A percentile compares a stretch with the other conserved stretches of the same genome.
Evolutionary conservation across 2,888 invertebrate genomes (phyloP).

Genomic region (Suillia variegata): DNA sequence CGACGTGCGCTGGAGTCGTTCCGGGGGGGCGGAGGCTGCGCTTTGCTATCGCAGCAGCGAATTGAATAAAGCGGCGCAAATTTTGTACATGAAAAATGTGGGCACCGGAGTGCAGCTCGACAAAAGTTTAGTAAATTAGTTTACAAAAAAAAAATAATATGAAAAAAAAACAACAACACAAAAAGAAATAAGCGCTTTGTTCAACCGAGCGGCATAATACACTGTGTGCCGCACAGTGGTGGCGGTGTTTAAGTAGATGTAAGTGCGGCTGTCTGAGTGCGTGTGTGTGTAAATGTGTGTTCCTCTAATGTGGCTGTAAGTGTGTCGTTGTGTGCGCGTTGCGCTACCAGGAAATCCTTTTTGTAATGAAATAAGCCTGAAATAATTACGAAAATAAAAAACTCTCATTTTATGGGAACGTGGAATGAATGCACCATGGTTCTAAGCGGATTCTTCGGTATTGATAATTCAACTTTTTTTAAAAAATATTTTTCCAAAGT

Average conservation of each 20-base stretch:
- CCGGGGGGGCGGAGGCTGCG: too few relatives aligned
- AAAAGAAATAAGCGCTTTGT: conserved; percentile 22
- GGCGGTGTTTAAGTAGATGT: too few relatives aligned
- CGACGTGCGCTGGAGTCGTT: too few relatives aligned
- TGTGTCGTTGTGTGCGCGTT: conserved; percentile 23
- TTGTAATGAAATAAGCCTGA: conserved; percentile 13
- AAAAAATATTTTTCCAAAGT: too few relatives aligned
- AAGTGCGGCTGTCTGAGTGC: conserved; percentile 21
- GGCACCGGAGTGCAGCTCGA: conserved; percentile 12
- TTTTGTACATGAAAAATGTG: not conserved
- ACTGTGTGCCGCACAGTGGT: too few relatives aligned
- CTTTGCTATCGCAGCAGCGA: too few relatives aligned
- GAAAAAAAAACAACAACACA: too few relatives aligned
- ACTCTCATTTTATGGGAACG: too few relatives aligned
- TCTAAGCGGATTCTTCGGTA: too few relatives aligned
- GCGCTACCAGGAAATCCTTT: conserved; percentile 20
- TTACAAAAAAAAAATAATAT: too few relatives aligned
- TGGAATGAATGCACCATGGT: too few relatives aligned
- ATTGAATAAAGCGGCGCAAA: not conserved
- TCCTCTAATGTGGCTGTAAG: conserved; percentile 9
- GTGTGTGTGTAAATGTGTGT: conserved; percentile 21
- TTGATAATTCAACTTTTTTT: too few relatives aligned
- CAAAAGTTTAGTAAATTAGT: conserved; percentile 25
- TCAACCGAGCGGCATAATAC: conserved; percentile 10
- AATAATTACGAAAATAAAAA: conserved; percentile 14